These are phyloP conservation scores for Willowsia nigromaculata DNA, from an alignment of 2,888 invertebrate species.

Conservation along the genomic window DNA sequence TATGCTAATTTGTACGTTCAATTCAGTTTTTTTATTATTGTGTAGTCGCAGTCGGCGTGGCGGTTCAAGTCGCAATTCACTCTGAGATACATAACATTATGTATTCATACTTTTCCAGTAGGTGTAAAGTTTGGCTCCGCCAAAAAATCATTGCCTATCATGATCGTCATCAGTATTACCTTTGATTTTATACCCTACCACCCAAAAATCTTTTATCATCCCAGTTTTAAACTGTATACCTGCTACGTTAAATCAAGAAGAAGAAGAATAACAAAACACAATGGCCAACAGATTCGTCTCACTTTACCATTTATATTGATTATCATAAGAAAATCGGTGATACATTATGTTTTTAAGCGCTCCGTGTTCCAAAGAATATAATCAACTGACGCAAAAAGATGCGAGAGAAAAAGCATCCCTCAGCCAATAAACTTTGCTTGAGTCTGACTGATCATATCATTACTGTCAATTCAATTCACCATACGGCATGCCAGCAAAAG, in stretches of 20 bases:
- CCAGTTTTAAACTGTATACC: background rate
- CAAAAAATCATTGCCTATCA: conserved; percentile 51
- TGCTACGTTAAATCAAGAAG: background rate
- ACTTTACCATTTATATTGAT: conserved; percentile 22
- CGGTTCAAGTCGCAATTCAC: background rate
- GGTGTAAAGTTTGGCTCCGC: conserved; percentile 70
- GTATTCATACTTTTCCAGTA: no score
- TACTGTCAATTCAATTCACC: conserved; percentile 63
- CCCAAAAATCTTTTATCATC: background rate
- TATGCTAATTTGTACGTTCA: conserved; percentile 62
- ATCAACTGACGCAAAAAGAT: conserved; percentile 16
- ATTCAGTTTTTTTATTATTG: background rate
- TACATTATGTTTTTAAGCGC: background rate
- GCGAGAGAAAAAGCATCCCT: background rate
- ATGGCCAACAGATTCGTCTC: conserved; percentile 63
- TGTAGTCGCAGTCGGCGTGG: background rate
- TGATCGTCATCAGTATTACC: conserved; percentile 1
- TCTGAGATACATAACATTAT: background rate
- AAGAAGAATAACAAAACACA: conserved; percentile 49
- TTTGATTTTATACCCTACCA: background rate
- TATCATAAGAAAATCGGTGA: background rate
- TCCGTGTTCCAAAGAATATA: background rate
- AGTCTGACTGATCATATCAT: conserved; percentile 67
- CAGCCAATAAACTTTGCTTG: background rate
- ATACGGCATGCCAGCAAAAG: background rate